Base-by-base conservation (phyloP, 1,140 invertebrate species). In the Macrobrachium nipponense region DNA sequence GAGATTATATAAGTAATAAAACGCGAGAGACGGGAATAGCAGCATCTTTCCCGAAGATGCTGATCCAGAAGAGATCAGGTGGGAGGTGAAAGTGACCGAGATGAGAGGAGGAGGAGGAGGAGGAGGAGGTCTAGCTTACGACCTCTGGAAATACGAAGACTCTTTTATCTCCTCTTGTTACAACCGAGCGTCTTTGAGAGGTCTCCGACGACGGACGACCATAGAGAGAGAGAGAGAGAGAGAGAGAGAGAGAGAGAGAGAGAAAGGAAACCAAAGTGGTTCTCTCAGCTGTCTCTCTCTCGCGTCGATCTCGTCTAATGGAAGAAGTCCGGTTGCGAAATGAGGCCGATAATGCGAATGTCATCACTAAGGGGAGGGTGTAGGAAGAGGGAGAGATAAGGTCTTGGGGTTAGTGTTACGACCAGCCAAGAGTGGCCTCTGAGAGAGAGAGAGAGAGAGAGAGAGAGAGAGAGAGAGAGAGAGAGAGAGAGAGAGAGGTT, bases 191-290 rank as follows among this genome's bases (percentile, higher is more conserved):
- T 36, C 27, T 36, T 36, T 36, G 1, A 36, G 27, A 4, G 27
- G 27, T 36, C 27, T 36, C 27, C 27, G 27, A 36, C 1, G 27
- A 1, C 27, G 27, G 27, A 36, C 27, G 1, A 36, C 5, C 4
- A n/a, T 12, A 70, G 66, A 70, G 66, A 70, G 66, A 70, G 66
- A 70, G 66, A 70, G 66, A 70, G 66, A 70, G 66, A 70, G 66
- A 70, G 66, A 70, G 68, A 72, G 68, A 72, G 68, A 72, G 68
- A 72, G 68, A 72, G 68, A 72, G 76, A 61, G 76, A 78, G 76
- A 78, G 76, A 78, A 18, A 78, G 60, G 76, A 60, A 27, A 77
- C 36, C 27, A 43, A 72, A 43, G 43, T 36, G 27, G 27, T 36
- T 36, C 27, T 36, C 27, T 36, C 27, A 4, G 27, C 27, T 36